phyloP scores from a whole-genome alignment of 1,140 invertebrate species.

The Coptotermes formosanus region DNA sequence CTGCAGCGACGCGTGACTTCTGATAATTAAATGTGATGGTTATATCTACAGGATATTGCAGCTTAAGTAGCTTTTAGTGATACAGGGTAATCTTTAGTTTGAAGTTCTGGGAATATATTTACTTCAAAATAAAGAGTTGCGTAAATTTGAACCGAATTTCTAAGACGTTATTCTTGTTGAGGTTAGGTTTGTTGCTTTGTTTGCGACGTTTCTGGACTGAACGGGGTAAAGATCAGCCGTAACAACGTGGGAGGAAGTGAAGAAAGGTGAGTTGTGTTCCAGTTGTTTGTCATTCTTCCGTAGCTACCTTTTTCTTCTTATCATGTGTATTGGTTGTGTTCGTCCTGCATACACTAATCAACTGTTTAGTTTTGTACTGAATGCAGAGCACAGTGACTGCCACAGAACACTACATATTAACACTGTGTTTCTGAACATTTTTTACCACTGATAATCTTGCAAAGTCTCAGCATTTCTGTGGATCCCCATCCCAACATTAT shows the following conservation, averaged over 20 bases:
- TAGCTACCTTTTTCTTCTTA: too few relatives aligned
- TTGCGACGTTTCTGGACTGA: background rate
- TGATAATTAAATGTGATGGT: background rate
- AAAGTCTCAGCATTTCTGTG: too few relatives aligned
- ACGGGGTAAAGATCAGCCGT: background rate
- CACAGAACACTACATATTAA: too few relatives aligned
- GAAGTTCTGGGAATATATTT: background rate
- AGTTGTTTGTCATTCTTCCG: too few relatives aligned
- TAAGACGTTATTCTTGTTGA: background rate
- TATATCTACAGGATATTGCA: background rate
- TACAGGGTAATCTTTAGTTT: background rate
- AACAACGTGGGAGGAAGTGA: conserved; percentile 10
- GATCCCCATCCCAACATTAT: too few relatives aligned
- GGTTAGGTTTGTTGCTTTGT: background rate
- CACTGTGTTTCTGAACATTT: too few relatives aligned
- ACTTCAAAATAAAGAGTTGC: background rate
- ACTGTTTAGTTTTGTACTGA: too few relatives aligned
- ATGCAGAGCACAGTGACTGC: too few relatives aligned
- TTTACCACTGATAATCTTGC: too few relatives aligned
- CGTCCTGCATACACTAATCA: too few relatives aligned
- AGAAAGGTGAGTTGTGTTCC: background rate
- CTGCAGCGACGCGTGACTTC: background rate
- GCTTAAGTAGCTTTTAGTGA: background rate
- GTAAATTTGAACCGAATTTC: background rate
- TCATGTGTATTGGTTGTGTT: too few relatives aligned